phyloP scores from a whole-genome alignment of 2,113 vertebrate species.

The Tauraco erythrolophus region DNA sequence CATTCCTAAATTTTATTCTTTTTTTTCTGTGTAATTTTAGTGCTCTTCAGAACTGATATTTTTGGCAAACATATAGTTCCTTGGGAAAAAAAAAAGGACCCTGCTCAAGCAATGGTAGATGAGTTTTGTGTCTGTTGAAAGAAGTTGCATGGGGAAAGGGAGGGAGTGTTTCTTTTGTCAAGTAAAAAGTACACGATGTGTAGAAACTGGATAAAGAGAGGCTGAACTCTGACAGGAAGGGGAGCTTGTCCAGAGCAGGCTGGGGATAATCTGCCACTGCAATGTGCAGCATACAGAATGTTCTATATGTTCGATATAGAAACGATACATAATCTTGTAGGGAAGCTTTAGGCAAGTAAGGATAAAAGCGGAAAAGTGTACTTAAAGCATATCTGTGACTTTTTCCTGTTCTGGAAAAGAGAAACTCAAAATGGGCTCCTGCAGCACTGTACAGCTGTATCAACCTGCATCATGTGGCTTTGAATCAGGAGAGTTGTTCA shows the following conservation, averaged over 20 bases:
- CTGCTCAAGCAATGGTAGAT: not conserved
- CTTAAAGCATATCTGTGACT: not conserved
- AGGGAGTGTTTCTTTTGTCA: not conserved
- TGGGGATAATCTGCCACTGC: not conserved
- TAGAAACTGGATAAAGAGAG: not conserved
- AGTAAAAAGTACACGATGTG: not conserved
- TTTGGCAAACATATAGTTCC: not conserved
- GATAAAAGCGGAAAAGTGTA: not conserved
- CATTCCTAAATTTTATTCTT: not conserved
- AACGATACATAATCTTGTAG: not conserved
- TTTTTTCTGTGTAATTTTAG: not conserved
- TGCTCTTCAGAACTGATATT: not conserved
- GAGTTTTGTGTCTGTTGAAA: not conserved
- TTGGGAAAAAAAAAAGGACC: not conserved
- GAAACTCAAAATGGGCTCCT: not conserved
- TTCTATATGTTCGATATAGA: not conserved
- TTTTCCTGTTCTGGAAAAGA: not conserved
- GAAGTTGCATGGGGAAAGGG: not conserved
- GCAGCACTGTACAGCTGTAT: not conserved
- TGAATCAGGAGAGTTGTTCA: not conserved
- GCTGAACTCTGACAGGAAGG: not conserved
- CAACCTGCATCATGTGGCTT: not conserved
- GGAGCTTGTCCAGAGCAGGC: not conserved
- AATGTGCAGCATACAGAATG: not conserved
- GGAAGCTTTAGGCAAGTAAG: not conserved